Base-by-base conservation (phyloP, 2,888 invertebrate species). In the Drosophila anceps region DNA sequence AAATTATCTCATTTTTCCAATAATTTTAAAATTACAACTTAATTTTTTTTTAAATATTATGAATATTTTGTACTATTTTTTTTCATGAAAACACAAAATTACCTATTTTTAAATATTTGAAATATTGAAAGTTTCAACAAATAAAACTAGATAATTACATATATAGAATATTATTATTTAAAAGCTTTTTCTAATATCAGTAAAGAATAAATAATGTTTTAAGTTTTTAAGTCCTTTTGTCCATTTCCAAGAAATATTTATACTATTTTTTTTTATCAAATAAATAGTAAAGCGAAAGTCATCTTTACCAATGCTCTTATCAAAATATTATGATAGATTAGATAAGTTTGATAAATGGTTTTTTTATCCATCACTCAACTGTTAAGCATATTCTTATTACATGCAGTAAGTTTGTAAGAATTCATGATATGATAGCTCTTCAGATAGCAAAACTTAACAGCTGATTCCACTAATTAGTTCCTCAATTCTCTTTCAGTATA, bases 401-500 rank as follows among this genome's bases (percentile, higher is more conserved):
- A 37, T 12, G n/a, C 20, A n/a, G n/a, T n/a, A n/a, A n/a, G n/a
- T 15, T 37, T 10, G 7, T n/a, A 15, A 18, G 15, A 27, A 46
- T 10, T 53, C 31, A 37, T 53, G n/a, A 27, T 37, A 41, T 10
- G 18, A n/a, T 37, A 53, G 18, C 12, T 13, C 24, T 31, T 18
- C 8, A 54, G n/a, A 39, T 54, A 27, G 6, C 18, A 10, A 41
- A 51, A 10, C 5, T 13, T 12, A 35, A 18, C n/a, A 43, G 20
- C 41, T 57, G 39, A 62, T 44, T 44, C 24, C 18, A 13, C 18
- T 12, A 18, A 9, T n/a, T 31, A n/a, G 9, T 18, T 13, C 10
- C 44, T 31, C 29, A 12, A 13, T 18, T 8, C 18, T 8, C 46
- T 69, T 83, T 54, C 69, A 96, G 96, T 96, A 96, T 86, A 90